Conservation (phyloP, 1,140 invertebrate species). For the Sinella curviseta region DNA sequence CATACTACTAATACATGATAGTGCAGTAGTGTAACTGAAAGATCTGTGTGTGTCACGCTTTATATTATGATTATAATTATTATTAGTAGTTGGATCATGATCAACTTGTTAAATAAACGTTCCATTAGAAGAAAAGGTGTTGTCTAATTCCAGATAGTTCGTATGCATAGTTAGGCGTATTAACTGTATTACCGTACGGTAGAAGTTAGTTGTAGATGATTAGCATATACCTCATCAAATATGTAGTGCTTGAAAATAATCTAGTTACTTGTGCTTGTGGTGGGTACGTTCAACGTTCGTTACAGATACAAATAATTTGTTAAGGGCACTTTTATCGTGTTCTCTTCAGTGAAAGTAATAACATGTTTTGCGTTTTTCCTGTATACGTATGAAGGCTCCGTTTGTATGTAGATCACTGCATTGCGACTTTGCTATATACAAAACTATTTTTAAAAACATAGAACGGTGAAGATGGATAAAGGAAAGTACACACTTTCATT, state of each 20-base stretch:
- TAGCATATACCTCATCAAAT: neutral
- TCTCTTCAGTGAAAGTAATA: neutral
- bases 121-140: too few relatives aligned
- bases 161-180: too few relatives aligned
- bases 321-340: neutral
- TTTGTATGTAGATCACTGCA: too few relatives aligned
- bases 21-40: conserved; percentile 1
- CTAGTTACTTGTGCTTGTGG: neutral
- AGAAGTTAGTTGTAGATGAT: too few relatives aligned
- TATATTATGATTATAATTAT: neutral
- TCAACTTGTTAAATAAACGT: neutral
- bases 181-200: too few relatives aligned
- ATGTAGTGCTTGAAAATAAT: neutral
- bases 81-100: neutral
- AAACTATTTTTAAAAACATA: too few relatives aligned
- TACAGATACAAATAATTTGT: neutral
- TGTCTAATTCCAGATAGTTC: too few relatives aligned
- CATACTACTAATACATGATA: neutral
- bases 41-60: conserved; percentile 23
- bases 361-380: neutral
- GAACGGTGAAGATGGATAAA: neutral
- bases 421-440: too few relatives aligned
- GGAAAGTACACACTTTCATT: neutral
- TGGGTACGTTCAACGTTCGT: too few relatives aligned
- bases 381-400: neutral